Conservation (phyloP, 2,797 vertebrate genomes). For the Prionace glauca region DNA sequence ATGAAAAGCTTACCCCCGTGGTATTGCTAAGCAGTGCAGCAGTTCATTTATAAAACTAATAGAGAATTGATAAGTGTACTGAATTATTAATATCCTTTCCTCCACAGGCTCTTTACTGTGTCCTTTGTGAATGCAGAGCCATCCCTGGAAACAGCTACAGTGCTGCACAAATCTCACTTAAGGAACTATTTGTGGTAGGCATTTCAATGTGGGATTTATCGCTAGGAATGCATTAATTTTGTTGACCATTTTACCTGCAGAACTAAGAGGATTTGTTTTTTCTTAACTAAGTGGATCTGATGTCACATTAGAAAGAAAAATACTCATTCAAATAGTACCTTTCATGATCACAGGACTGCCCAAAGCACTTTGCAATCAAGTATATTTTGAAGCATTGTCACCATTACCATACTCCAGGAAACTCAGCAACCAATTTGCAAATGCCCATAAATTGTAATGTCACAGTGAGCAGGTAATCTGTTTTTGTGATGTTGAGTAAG, state of each 20-base stretch:
- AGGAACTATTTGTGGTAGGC: constrained; percentile 62
- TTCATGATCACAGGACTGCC: neutral
- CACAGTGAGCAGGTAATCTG: neutral
- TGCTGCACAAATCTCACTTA: constrained; percentile 56
- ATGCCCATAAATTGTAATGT: neutral
- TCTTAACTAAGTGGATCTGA: neutral
- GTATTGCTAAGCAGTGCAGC: neutral
- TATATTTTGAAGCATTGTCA: neutral
- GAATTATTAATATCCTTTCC: constrained; percentile 55
- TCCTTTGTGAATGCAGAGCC: constrained; percentile 42
- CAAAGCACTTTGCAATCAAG: neutral
- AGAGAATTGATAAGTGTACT: constrained; percentile 3
- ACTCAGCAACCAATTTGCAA: neutral
- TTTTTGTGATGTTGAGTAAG: neutral
- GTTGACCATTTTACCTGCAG: neutral
- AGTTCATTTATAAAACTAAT: neutral
- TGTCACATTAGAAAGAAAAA: neutral
- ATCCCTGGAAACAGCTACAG: constrained; percentile 49
- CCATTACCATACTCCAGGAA: neutral
- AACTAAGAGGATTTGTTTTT: neutral
- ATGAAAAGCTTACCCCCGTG: neutral
- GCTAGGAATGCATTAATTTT: neutral
- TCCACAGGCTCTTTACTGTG: constrained; percentile 44
- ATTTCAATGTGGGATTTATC: neutral
- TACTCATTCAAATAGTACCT: neutral